phyloP scores from a whole-genome alignment of 2,797 vertebrate species.

The Notolabrus celidotus region DNA sequence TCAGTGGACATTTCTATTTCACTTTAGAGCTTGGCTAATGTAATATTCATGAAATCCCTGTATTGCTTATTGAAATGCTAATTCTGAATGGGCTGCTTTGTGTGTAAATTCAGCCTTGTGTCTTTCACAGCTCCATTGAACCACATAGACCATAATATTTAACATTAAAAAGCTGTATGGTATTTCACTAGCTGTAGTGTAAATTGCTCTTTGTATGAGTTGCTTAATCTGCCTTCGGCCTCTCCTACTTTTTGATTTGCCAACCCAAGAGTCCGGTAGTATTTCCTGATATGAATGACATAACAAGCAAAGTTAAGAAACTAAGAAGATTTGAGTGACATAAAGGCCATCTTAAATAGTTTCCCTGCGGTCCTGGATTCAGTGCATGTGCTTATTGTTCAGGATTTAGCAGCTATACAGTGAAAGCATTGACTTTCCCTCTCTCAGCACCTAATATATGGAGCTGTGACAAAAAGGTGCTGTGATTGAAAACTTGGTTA shows the following conservation, averaged over 20 bases:
- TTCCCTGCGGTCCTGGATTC: neutral
- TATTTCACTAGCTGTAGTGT: neutral
- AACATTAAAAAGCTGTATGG: neutral
- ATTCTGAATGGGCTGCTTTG: constrained; percentile 15
- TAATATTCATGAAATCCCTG: constrained; percentile 30
- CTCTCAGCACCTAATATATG: neutral
- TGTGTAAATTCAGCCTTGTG: neutral
- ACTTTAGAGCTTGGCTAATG: constrained; percentile 25
- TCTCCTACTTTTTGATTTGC: neutral
- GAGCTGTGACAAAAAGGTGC: neutral
- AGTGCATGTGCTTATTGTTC: neutral
- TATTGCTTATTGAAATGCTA: constrained; percentile 41
- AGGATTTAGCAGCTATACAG: neutral
- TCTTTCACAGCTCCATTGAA: constrained; percentile 21
- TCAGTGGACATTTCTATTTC: constrained; percentile 6
- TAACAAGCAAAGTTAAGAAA: neutral
- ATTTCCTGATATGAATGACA: constrained; percentile 17
- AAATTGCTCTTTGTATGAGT: neutral
- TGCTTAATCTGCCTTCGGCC: neutral
- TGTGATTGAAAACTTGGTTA: neutral
- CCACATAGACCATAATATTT: neutral
- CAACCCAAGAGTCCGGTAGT: neutral
- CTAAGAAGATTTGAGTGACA: constrained; percentile 11
- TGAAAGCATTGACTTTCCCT: constrained; percentile 12
- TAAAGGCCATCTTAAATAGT: constrained; percentile 48